Percentiles rank a stretch among this genome's conserved stretches.
Conservation (phyloP, 37 sponge, comb jelly and placozoan genomes). For the Eunapius fragilis region DNA sequence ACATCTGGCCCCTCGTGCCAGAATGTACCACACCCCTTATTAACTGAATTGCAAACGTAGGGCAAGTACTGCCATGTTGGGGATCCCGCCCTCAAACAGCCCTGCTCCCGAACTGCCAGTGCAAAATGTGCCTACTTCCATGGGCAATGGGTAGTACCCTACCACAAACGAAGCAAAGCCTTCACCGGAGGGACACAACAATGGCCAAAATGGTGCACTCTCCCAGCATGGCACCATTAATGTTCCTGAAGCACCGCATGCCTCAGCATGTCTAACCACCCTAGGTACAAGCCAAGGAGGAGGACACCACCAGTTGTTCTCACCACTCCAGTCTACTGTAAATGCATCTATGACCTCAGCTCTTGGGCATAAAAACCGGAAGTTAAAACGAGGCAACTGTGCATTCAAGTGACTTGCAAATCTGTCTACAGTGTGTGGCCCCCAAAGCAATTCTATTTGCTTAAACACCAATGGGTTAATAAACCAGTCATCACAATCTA, state of each 20-base stretch:
- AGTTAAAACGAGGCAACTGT: conserved; percentile 26
- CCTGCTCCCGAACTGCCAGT: conserved; percentile 9
- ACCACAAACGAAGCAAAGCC: conserved; percentile 25
- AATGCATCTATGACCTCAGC: conserved; percentile 49
- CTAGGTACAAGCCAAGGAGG: conserved; percentile 31
- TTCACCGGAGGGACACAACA: conserved; percentile 14
- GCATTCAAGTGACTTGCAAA: conserved; percentile 21
- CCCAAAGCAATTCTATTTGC: conserved; percentile 31
- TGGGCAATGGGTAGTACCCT: background rate
- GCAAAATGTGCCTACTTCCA: background rate
- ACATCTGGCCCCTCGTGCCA: background rate
- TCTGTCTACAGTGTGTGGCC: conserved; percentile 54
- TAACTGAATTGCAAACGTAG: conserved; percentile 1
- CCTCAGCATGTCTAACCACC: conserved; percentile 19
- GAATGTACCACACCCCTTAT: background rate
- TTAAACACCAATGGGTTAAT: conserved; percentile 14
- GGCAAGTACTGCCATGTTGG: conserved; percentile 10
- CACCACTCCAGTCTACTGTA: conserved; percentile 41
- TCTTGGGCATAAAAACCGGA: conserved; percentile 24
- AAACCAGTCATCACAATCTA: conserved; percentile 48
- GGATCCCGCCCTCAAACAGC: conserved; percentile 10
- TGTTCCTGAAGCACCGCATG: conserved; percentile 26
- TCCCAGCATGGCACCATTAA: conserved; percentile 45
- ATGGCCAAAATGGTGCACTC: conserved; percentile 50
- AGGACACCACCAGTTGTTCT: conserved; percentile 43